Evolutionary conservation across 1,140 invertebrate species (phyloP).

Genomic region (Leptonema lineaticorne): DNA sequence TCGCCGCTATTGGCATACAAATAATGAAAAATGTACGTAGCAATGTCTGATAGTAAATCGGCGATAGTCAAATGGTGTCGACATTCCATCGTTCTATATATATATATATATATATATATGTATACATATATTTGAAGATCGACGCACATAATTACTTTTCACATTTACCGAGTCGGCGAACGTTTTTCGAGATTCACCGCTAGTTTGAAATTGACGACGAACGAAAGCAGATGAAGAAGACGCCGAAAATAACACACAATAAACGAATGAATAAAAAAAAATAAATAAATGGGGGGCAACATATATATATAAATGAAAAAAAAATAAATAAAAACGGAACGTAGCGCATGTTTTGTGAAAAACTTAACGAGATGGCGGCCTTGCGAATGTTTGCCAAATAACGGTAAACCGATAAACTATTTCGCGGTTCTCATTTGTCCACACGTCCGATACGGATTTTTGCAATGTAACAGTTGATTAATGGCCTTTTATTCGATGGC

Average conservation of each 20-base stretch:
- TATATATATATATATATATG: no score
- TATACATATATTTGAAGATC: no score
- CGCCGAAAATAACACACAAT: no score
- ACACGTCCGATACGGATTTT: constrained; percentile 1
- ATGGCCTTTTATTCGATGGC: neutral
- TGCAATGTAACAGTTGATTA: neutral
- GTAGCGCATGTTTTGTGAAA: neutral
- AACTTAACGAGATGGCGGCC: constrained; percentile 18
- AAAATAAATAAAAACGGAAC: no score
- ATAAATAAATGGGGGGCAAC: neutral
- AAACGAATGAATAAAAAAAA: neutral
- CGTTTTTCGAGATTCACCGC: constrained; percentile 21
- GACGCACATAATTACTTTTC: constrained; percentile 16
- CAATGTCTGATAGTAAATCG: neutral
- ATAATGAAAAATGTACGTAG: neutral
- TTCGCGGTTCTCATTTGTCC: constrained; percentile 17
- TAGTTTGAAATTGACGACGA: constrained; percentile 13
- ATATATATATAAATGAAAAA: no score
- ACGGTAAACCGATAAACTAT: constrained; percentile 20
- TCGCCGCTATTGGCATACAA: neutral
- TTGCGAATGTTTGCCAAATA: constrained; percentile 23
- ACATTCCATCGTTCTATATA: constrained; percentile 3
- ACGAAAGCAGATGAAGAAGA: neutral
- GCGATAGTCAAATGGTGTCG: neutral
- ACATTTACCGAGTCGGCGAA: constrained; percentile 5